Conservation (phyloP, 2,797 vertebrate genomes). For the Chelon labrosus region DNA sequence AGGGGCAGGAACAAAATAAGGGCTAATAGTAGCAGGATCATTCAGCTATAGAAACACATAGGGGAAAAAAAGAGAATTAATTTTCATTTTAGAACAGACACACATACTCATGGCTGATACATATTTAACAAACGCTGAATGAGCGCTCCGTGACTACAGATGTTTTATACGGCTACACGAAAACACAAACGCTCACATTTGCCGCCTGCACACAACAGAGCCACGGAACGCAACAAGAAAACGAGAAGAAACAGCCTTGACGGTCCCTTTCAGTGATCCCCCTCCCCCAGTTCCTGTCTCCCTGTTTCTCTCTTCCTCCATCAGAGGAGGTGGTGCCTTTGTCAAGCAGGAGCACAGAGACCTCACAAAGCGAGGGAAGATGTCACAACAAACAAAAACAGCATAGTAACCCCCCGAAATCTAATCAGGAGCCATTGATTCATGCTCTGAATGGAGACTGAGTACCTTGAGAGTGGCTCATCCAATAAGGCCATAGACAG, state of each 20-base stretch:
- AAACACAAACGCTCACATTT: conserved; percentile 47
- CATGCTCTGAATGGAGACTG: conserved; percentile 81
- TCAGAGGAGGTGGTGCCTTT: conserved; percentile 77
- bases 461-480: conserved; percentile 81
- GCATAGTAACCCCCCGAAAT: conserved; percentile 81
- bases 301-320: conserved; percentile 67
- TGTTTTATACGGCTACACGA: conserved; percentile 22
- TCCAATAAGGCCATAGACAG: conserved; percentile 77
- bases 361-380: conserved; percentile 80
- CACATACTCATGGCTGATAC: conserved; percentile 25
- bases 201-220: conserved; percentile 21
- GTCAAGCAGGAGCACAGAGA: conserved; percentile 77
- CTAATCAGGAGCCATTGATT: conserved; percentile 85
- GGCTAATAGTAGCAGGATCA: conserved; percentile 36
- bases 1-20: conserved; percentile 36
- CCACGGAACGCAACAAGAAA: conserved; percentile 33
- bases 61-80: conserved; percentile 36
- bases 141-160: conserved; percentile 26
- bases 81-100: conserved; percentile 37
- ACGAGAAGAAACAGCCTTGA: conserved; percentile 67
- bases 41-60: conserved; percentile 17
- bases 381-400: conserved; percentile 86
- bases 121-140: conserved; percentile 38
- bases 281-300: conserved; percentile 73
- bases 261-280: conserved; percentile 61